Conservation (phyloP, 2,888 invertebrate species). For the Drosophila hamatofila region DNA sequence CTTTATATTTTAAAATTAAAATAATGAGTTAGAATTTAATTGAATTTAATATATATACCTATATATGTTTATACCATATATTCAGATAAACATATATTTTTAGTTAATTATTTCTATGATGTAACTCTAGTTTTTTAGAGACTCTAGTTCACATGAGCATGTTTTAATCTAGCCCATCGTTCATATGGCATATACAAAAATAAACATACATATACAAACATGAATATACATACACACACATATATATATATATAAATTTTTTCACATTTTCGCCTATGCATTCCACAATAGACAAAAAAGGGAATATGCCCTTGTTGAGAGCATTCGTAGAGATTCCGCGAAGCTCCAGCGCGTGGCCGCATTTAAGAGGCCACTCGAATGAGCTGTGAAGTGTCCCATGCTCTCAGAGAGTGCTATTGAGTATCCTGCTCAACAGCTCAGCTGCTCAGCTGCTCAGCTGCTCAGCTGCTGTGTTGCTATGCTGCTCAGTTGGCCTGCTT, state of each 20-base stretch:
- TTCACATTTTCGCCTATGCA: background rate
- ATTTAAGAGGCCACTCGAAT: conserved; percentile 45
- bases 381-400: conserved; percentile 42
- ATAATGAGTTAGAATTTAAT: too few species aligned
- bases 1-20: too few species aligned
- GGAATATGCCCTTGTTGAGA: background rate
- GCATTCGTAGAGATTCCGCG: conserved; percentile 17
- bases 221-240: background rate
- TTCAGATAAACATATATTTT: too few species aligned
- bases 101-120: too few species aligned
- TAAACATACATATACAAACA: background rate
- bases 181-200: too few species aligned
- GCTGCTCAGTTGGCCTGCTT: background rate
- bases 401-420: conserved; percentile 6
- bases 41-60: too few species aligned
- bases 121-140: too few species aligned
- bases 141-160: too few species aligned
- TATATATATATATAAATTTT: background rate
- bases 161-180: too few species aligned
- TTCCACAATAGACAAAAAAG: background rate
- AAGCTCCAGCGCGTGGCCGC: conserved; percentile 32
- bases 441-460: conserved; percentile 1
- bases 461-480: background rate
- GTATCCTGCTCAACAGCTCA: conserved; percentile 11
- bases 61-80: too few species aligned